Conservation (phyloP, 2,888 invertebrate species). For the Drosophila nigritarsus region DNA sequence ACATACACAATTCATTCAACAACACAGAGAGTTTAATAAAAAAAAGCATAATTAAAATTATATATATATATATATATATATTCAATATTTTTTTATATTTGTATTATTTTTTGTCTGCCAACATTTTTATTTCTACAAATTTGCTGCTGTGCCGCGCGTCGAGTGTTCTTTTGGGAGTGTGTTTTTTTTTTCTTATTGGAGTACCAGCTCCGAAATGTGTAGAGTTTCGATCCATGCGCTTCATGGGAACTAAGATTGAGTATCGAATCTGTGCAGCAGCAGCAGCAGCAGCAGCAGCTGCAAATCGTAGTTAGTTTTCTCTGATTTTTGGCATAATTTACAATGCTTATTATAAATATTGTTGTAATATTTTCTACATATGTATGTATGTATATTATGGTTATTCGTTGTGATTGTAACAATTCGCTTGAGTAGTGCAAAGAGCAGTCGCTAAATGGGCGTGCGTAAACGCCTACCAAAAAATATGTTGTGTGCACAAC, state of each 20-base stretch:
- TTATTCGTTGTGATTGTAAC: constrained; percentile 67
- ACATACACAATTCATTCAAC: constrained; percentile 50
- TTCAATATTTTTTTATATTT: constrained; percentile 2
- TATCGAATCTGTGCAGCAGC: constrained; percentile 14
- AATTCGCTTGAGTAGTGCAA: constrained; percentile 78
- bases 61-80: constrained; percentile 5
- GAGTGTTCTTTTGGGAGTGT: constrained; percentile 6
- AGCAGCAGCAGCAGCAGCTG: constrained; percentile 27
- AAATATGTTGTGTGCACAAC: constrained; percentile 40
- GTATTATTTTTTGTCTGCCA: constrained; percentile 26
- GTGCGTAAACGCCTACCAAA: constrained; percentile 24
- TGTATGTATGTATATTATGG: constrained; percentile 2
- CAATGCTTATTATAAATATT: constrained; percentile 21
- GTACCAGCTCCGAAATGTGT: constrained; percentile 73
- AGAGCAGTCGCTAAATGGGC: constrained; percentile 53
- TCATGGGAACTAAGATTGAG: constrained; percentile 37
- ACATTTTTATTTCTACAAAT: background rate
- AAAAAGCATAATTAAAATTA: constrained; percentile 52
- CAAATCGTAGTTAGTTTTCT: constrained; percentile 21
- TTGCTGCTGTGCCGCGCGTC: constrained; percentile 27
- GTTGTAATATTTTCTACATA: constrained; percentile 19
- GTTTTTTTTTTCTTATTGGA: constrained; percentile 37
- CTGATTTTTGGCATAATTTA: constrained; percentile 52
- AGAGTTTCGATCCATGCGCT: constrained; percentile 30
- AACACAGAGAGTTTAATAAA: constrained; percentile 75